These are phyloP conservation scores for Andrena flavipes DNA, from an alignment of 2,888 invertebrate species.

Conservation along the genomic window DNA sequence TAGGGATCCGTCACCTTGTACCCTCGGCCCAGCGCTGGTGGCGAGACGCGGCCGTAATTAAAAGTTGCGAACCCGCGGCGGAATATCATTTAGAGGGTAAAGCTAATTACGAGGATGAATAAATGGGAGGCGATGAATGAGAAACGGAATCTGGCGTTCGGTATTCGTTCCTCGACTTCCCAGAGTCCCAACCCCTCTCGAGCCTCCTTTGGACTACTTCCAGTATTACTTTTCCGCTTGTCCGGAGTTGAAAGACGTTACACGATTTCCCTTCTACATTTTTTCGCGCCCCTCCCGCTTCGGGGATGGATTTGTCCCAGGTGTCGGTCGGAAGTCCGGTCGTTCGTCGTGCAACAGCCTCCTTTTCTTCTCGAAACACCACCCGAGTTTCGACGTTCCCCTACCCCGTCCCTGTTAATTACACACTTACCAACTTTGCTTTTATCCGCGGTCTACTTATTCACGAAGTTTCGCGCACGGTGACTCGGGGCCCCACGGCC, in stretches of 20 bases:
- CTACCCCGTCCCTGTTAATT: slow-evolving; percentile 63
- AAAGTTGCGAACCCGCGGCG: slow-evolving; percentile 43
- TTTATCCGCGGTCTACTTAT: slow-evolving; percentile 70
- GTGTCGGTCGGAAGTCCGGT: slow-evolving; percentile 41
- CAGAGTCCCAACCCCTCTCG: neutral
- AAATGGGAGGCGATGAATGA: slow-evolving; percentile 49
- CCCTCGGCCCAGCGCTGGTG: neutral
- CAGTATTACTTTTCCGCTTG: slow-evolving; percentile 45
- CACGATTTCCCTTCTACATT: slow-evolving; percentile 55
- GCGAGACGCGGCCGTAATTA: slow-evolving; percentile 38
- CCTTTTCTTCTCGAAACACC: slow-evolving; percentile 37
- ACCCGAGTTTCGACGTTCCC: slow-evolving; percentile 54
- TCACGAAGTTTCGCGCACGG: slow-evolving; percentile 58
- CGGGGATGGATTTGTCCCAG: slow-evolving; percentile 38
- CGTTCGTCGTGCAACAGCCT: slow-evolving; percentile 28
- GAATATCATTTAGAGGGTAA: slow-evolving; percentile 44
- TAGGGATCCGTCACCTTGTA: neutral
- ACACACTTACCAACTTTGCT: slow-evolving; percentile 73
- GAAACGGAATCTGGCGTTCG: slow-evolving; percentile 41
- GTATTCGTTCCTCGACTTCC: slow-evolving; percentile 6
- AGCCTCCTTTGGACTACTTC: slow-evolving; percentile 27
- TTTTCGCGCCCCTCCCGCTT: neutral
- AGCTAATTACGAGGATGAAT: slow-evolving; percentile 58
- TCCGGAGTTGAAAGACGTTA: slow-evolving; percentile 47
- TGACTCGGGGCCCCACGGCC: slow-evolving; percentile 13